Base-by-base conservation (phyloP, 2,113 vertebrate species). In the Urocolius indicus region DNA sequence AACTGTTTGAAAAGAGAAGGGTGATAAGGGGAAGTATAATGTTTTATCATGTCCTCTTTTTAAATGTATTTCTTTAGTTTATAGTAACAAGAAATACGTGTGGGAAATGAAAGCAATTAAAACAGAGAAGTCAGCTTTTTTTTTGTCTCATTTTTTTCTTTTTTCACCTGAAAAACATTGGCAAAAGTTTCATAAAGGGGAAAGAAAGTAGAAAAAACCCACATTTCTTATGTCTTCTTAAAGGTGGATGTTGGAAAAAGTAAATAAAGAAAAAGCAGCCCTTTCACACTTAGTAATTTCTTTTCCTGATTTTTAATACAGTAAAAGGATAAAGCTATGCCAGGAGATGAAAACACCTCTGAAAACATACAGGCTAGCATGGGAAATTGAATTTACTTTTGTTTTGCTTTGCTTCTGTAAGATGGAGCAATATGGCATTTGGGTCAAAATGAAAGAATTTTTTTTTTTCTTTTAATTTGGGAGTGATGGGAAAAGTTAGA, bases 11-110 rank as follows among this genome's bases (percentile, higher is more conserved):
- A 76, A 85, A 85, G 7, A 30, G 24, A 85, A 67, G 13, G 6
- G 21, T 7, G 12, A 14, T 1, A 0, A 6, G 4, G 11, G 13
- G 19, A 48, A 29, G 5, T 41, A 67, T 48, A 78, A 9, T 24
- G 41, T 14, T 73, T 72, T 55, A 49, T 46, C 8, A 29, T 4
- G 9, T 41, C 4, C 13, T 16, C 11, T 45, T 52, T 51, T 41
- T 7, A 1, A 62, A 57, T 67, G 15, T 51, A 38, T 38, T 81
- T 46, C 2, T 69, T 49, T 84, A 34, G 12, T 3, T 88, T 66
- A 45, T 55, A 61, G 27, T 55, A 10, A 71, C 20, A n/a, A 43
- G 6, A 61, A 84, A 49, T 54, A 32, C 19, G 3, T 63, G 11
- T 46, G 12, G 23, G 46, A 61, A 76, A 71, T 11, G 2, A 66